Base-by-base conservation (phyloP, 2,797 vertebrate genomes). In the Alexandromys oeconomus region DNA sequence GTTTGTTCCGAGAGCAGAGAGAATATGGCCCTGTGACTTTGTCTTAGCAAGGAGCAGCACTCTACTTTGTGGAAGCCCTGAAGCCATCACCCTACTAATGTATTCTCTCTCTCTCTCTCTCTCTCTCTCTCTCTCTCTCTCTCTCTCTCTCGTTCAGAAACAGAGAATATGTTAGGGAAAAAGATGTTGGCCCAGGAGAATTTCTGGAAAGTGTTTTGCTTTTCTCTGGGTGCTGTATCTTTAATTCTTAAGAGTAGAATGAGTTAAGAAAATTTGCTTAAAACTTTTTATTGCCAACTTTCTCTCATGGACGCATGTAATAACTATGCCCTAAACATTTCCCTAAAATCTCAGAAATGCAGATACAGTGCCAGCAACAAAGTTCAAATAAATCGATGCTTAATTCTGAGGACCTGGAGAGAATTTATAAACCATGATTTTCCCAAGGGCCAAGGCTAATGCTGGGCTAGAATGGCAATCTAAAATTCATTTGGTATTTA, bases 401-500 rank as follows among this genome's bases (percentile, higher is more conserved):
- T 92, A 89, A 95, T 96, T 97, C 96, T 79, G 31, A 89, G 67
- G 82, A 94, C 94, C 93, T 96, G 93, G 95, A 96, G 97, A 65
- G 94, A 97, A 97, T 95, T 94, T 67, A 91, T 92, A 96, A 96
- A 97, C 96, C 97, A 94, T 94, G 92, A 84, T 96, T 94, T 95
- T 98, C 97, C 96, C 98, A 63, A 95, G 96, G 93, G 97, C 57
- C 91, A 76, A 92, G 96, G 96, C 95, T 97, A 98, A 97, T 97
- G 85, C 87, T 51, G 80, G 87, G 84, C 84, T 94, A 90, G 96
- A 93, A 93, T 89, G 84, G 80, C 91, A 97, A 93, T 97, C 89
- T 95, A 96, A 97, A 96, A 95, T 95, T 96, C 97, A 98, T 98
- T 98, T 98, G 97, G 93, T 97, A 97, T 98, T 97, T 96, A 98